Percentiles rank a stretch among this genome's conserved stretches.
Evolutionary conservation across 2,113 vertebrate species (phyloP).

Genomic region (Misgurnus mizolepis): DNA sequence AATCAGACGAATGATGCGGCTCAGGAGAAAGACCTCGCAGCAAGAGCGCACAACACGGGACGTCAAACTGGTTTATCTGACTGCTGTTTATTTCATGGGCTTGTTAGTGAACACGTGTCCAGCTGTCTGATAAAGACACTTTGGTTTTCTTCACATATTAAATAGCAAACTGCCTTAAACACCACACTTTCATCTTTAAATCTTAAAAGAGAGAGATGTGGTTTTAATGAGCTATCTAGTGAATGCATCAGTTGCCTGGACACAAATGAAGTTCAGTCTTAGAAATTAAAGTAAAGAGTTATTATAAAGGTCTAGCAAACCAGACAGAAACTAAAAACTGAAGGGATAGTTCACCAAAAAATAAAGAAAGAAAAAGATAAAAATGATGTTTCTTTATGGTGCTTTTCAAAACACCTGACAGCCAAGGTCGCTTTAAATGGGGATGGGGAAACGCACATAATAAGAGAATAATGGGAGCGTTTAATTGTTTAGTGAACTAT

Average conservation of each 20-base stretch:
- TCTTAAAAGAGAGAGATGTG: neutral
- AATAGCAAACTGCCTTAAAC: neutral
- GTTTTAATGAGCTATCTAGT: conserved; percentile 17
- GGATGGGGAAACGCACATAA: too few relatives aligned
- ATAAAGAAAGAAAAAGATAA: neutral
- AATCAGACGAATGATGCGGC: conserved; percentile 25
- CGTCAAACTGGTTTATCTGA: neutral
- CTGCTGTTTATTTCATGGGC: neutral
- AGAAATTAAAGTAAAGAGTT: conserved; percentile 13
- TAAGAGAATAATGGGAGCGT: neutral
- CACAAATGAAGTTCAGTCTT: conserved; percentile 57
- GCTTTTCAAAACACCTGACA: too few relatives aligned
- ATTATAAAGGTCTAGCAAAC: neutral
- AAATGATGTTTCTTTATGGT: too few relatives aligned
- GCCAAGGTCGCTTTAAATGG: too few relatives aligned
- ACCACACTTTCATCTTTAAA: too few relatives aligned
- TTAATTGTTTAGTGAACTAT: too few relatives aligned
- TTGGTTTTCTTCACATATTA: conserved; percentile 1
- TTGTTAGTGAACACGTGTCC: neutral
- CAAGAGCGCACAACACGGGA: neutral
- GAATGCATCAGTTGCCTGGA: conserved; percentile 28
- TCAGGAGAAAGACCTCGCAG: neutral
- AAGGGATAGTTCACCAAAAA: neutral
- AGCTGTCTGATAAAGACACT: neutral
- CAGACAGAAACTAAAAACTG: conserved; percentile 1